Conservation (phyloP, 1,140 invertebrate species). For the Homalodisca vitripennis region DNA sequence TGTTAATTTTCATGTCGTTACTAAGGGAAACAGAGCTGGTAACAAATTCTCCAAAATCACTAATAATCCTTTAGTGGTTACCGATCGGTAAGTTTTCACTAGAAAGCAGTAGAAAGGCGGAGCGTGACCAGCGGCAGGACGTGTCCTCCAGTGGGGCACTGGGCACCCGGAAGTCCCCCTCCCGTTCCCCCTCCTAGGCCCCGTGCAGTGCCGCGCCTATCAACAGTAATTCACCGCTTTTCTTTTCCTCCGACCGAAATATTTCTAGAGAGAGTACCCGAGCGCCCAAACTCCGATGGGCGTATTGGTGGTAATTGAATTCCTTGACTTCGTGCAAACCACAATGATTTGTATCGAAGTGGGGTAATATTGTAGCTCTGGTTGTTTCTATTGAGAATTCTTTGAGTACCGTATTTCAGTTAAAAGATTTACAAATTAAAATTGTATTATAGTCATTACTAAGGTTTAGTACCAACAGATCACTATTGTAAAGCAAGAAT, state of each 20-base stretch:
- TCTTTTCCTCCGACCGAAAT: constrained; percentile 24
- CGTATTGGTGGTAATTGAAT: not conserved
- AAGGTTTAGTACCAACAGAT: not conserved
- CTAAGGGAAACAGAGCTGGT: too few species aligned
- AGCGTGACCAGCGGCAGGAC: not conserved
- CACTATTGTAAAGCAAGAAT: too few species aligned
- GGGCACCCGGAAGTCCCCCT: not conserved
- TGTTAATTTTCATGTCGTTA: too few species aligned
- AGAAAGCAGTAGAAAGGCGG: not conserved
- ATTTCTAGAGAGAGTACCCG: constrained; percentile 14
- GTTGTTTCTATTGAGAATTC: too few species aligned
- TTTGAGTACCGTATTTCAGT: not conserved
- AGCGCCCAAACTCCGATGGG: not conserved
- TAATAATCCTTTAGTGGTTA: too few species aligned
- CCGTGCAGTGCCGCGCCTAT: not conserved
- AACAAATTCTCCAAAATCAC: too few species aligned
- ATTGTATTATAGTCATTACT: not conserved
- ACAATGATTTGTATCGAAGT: not conserved
- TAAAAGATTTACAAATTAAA: not conserved
- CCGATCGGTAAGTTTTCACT: too few species aligned
- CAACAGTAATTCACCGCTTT: not conserved
- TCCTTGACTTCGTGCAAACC: not conserved
- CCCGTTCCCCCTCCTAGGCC: not conserved
- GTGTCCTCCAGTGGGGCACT: not conserved
- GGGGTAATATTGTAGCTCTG: too few species aligned